phyloP scores from a whole-genome alignment of 2,797 vertebrate genomes.

The Heteromormyrus szaboi region DNA sequence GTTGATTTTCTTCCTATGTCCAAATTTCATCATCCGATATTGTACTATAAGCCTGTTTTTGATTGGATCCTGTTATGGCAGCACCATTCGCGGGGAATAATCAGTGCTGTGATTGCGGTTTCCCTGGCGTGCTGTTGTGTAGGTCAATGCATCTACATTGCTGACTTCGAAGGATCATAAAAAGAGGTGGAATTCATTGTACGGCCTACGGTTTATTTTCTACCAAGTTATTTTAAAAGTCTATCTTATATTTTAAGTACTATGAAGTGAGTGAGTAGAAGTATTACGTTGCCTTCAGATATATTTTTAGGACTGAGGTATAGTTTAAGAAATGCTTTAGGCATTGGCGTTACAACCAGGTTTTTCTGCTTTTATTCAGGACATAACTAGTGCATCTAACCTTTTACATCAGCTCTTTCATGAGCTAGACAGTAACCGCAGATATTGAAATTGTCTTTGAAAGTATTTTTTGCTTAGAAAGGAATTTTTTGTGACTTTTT shows the following conservation, averaged over 20 bases:
- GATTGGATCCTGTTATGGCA: neutral
- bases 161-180: neutral
- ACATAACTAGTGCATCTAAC: constrained; percentile 47
- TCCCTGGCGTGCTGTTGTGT: neutral
- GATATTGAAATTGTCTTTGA: neutral
- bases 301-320: constrained; percentile 40
- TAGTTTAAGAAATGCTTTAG: constrained; percentile 25
- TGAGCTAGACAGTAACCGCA: neutral
- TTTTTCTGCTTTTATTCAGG: constrained; percentile 40
- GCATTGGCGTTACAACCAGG: constrained; percentile 26
- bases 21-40: neutral
- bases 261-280: constrained; percentile 12
- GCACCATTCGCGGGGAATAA: neutral
- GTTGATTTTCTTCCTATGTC: neutral
- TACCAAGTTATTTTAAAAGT: constrained; percentile 15
- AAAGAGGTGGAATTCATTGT: constrained; percentile 5
- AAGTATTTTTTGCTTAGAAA: neutral
- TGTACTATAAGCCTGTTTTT: neutral
- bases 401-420: neutral
- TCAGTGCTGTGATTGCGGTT: neutral
- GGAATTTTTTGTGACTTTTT: neutral
- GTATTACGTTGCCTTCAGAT: constrained; percentile 32
- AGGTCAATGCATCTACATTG: neutral
- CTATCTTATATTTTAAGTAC: constrained; percentile 22
- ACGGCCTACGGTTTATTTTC: neutral